Evolutionary conservation across 2,113 vertebrate species (phyloP), one percentile per base, ranked within the genome.

Genomic region (Symphodus melops): DNA sequence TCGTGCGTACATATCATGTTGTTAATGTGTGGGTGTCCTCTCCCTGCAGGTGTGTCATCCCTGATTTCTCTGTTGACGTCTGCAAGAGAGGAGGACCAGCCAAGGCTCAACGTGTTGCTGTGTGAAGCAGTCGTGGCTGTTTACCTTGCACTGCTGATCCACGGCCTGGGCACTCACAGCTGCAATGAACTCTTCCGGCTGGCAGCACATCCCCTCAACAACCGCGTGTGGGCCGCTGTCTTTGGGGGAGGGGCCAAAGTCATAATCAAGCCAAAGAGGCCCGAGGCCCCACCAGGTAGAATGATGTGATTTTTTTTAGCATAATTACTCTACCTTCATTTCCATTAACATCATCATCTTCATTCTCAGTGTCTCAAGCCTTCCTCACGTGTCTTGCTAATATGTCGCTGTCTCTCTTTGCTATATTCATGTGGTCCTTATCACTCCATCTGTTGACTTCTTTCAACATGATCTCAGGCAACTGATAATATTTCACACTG

Each of bases 161-260:
- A 98, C 1, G 98, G 97, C 19, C 93, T 99, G 56, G 97, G 97
- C 64, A 98, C 96, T 13, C 97, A 98, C 85, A 96, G 96, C 9
- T 92, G 96, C 62, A 99, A 96, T 7, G 97, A 98, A 75, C 91
- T 99, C 57, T 99, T 99, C 89, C 95, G 98, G 19, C 94, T 99
- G 39, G 96, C 96, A 4, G 97, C 98, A 1, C 98, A 99, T 84
- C 98, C 98, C 0, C 86, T 99, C 79, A 99, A 98, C 92, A 93
- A 94, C 76, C 95, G 97, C 72, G 97, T 99, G 96, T 99, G 98
- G 98, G 98, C 98, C 0, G 97, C 98, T 0, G 95, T 99, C 41
- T 99, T 99, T 62, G 98, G 98, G 0, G 98, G 98, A 11, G 98
- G 98, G 8, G 98, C 94, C 8, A 98, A 97, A 86, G 94, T 98